phyloP scores from a whole-genome alignment of 1,140 invertebrate species.

The Penaeus indicus region DNA sequence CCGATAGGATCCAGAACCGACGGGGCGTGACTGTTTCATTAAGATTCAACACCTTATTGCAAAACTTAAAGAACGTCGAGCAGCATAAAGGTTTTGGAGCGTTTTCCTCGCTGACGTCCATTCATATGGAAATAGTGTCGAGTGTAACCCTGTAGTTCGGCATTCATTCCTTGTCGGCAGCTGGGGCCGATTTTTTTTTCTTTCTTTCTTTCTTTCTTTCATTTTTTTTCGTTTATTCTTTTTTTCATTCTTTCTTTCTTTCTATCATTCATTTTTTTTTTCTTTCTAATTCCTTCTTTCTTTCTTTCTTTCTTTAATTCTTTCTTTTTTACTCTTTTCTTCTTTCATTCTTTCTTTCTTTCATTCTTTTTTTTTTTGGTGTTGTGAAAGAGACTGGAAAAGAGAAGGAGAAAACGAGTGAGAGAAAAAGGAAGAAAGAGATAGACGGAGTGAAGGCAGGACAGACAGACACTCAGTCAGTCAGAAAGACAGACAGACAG shows the following conservation, averaged over 20 bases:
- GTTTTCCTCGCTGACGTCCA: too few species aligned
- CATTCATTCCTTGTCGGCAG: too few species aligned
- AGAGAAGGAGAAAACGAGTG: background rate
- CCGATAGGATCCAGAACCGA: background rate
- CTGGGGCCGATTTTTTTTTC: too few species aligned
- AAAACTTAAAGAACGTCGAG: too few species aligned
- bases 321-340: background rate
- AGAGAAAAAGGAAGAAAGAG: background rate
- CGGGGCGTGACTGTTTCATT: too few species aligned
- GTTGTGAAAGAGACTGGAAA: background rate
- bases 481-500: background rate
- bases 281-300: too few species aligned
- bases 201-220: background rate
- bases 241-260: background rate
- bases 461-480: background rate
- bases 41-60: too few species aligned
- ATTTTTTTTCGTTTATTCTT: background rate
- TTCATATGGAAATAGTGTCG: too few species aligned
- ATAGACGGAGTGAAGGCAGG: background rate
- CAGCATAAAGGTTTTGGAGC: too few species aligned
- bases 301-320: background rate
- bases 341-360: constrained; percentile 5
- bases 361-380: background rate
- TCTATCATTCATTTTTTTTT: background rate
- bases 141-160: too few species aligned